phyloP scores from a whole-genome alignment of 2,113 vertebrate species.

The Synchiropus splendidus region DNA sequence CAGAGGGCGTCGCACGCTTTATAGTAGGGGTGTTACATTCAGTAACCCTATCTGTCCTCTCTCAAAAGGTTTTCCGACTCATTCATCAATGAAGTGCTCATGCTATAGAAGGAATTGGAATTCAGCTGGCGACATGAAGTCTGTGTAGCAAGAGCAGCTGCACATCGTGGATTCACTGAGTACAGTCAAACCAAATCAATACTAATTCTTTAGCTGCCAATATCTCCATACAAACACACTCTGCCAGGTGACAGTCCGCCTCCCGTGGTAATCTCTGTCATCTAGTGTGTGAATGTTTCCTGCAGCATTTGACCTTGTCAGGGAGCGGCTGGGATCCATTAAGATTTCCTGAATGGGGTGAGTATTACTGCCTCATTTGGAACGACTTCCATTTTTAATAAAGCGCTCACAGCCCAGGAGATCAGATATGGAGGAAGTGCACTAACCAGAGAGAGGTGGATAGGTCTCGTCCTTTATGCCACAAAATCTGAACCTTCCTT shows the following conservation, averaged over 20 bases:
- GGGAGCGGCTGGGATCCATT: constrained; percentile 58
- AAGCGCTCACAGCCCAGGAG: constrained; percentile 54
- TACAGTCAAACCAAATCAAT: no score
- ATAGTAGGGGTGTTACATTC: no score
- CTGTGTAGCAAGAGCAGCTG: no score
- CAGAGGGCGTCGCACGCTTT: no score
- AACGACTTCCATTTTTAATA: constrained; percentile 72
- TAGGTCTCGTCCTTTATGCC: constrained; percentile 57
- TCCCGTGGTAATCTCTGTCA: constrained; percentile 34
- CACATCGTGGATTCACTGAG: no score
- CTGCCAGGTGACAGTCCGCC: constrained; percentile 13
- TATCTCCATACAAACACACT: constrained; percentile 14
- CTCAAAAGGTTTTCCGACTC: no score
- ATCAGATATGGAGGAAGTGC: constrained; percentile 51
- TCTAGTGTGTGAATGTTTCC: constrained; percentile 43
- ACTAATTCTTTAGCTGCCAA: no score
- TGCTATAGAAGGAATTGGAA: no score
- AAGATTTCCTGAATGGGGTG: constrained; percentile 56
- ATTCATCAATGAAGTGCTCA: no score
- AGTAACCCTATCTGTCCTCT: no score
- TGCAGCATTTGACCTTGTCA: constrained; percentile 66
- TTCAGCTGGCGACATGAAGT: no score
- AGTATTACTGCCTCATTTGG: constrained; percentile 61
- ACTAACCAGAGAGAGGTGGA: constrained; percentile 48
- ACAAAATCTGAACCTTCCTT: constrained; percentile 18